Conservation (phyloP, 1,140 invertebrate genomes). For the Oedothorax gibbosus region DNA sequence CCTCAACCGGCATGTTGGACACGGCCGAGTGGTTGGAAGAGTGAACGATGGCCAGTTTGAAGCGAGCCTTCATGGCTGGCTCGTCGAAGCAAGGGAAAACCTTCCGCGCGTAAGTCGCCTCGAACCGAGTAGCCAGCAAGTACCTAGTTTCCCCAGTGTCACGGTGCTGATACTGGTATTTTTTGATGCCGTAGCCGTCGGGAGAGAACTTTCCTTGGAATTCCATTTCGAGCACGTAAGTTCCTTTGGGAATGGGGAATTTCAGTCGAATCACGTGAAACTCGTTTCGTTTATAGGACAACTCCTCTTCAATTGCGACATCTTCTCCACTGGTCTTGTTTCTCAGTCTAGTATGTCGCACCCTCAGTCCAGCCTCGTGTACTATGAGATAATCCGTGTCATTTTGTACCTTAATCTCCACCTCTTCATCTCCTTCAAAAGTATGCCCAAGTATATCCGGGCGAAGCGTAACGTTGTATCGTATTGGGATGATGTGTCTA, state of each 20-base stretch:
- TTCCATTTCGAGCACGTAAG: constrained; percentile 73
- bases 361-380: constrained; percentile 68
- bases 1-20: constrained; percentile 74
- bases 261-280: constrained; percentile 76
- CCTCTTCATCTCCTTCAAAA: constrained; percentile 79
- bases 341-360: constrained; percentile 63
- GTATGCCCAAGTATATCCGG: constrained; percentile 76
- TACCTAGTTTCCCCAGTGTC: neutral
- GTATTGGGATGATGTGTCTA: constrained; percentile 74
- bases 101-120: constrained; percentile 72
- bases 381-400: constrained; percentile 68
- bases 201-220: constrained; percentile 34
- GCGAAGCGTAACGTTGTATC: constrained; percentile 79
- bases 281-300: constrained; percentile 74
- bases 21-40: constrained; percentile 88
- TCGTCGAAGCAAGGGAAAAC: constrained; percentile 75
- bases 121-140: constrained; percentile 69
- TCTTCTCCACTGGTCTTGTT: constrained; percentile 53
- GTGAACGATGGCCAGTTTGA: constrained; percentile 87
- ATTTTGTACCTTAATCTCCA: constrained; percentile 73
- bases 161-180: constrained; percentile 3
- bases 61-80: constrained; percentile 79
- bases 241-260: constrained; percentile 71
- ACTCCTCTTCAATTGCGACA: constrained; percentile 65
- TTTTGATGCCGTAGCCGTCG: constrained; percentile 22